Percentiles rank a stretch among this genome's conserved stretches.
phyloP scores from a whole-genome alignment of 2,888 invertebrate genomes.

The Watsonalla cultraria region DNA sequence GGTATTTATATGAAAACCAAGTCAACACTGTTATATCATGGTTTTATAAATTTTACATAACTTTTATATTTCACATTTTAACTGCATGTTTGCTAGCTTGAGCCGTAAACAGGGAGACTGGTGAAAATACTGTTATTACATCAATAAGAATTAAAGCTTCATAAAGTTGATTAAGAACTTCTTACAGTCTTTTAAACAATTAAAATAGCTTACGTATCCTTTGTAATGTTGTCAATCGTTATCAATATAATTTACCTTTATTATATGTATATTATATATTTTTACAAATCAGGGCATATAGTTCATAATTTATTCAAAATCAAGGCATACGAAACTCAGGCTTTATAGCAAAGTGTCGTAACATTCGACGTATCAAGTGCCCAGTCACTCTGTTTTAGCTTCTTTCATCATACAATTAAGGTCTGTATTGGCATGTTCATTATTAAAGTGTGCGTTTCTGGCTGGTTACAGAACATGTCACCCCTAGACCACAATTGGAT shows the following conservation, averaged over 20 bases:
- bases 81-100: conserved; percentile 37
- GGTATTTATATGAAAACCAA: background rate
- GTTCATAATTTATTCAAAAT: too few species aligned
- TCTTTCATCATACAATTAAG: conserved; percentile 4
- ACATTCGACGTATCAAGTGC: background rate
- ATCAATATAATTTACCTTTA: too few species aligned
- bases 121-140: background rate
- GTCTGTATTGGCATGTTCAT: background rate
- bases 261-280: too few species aligned
- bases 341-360: too few species aligned
- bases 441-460: conserved; percentile 13
- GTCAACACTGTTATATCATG: background rate
- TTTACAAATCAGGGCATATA: too few species aligned
- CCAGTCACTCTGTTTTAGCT: conserved; percentile 27
- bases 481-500: conserved; percentile 82
- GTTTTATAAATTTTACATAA: conserved; percentile 1
- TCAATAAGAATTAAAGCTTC: too few species aligned
- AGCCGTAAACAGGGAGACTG: conserved; percentile 9
- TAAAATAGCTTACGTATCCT: too few species aligned
- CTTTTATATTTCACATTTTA: conserved; percentile 15
- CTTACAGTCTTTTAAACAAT: too few species aligned
- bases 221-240: too few species aligned
- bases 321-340: too few species aligned
- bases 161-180: too few species aligned
- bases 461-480: conserved; percentile 67